Evolutionary conservation across 2,113 vertebrate species (phyloP), one percentile per base, ranked within the genome.

Genomic region (Salvelinus sp.): DNA sequence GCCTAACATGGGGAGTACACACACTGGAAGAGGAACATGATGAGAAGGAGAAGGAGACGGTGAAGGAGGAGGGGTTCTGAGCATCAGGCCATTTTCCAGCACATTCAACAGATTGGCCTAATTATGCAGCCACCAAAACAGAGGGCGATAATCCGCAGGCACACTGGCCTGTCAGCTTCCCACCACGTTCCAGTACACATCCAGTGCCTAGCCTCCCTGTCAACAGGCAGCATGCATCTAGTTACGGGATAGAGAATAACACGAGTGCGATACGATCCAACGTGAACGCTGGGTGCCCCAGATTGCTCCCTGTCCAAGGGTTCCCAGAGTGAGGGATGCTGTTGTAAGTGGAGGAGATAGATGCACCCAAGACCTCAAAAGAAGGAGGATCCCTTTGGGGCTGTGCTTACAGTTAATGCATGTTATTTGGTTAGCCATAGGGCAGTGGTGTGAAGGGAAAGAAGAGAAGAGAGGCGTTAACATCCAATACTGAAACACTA

Each of bases 91-190:
- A 74, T 66, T 86, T 82, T 89, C 73, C 75, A 76, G 71, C 54
- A 74, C 83, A 72, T 83, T 88, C 87, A 87, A 85, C 84, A 88
- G 72, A 85, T 85, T 85, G 88, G 84, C 90, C 87, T 88, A 91
- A 91, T 92, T 92, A 92, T 87, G 86, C 89, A 92, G 89, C 86
- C 88, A 89, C 88, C 87, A 88, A 90, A 88, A 91, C 81, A 79
- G 79, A 83, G 79, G 79, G 74, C 79, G 14, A 81, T 87, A 87
- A 89, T 91, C 90, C 76, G 79, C 78, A 79, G 85, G 83, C 88
- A 86, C 80, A 68, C 76, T 80, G 79, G 84, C 77, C 86, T 86
- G 79, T 86, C 87, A 90, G 84, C 88, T 82, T 83, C 69, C 77
- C 80, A 74, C 69, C 22, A 82, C 80, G 69, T 87, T 88, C 82